phyloP scores from a whole-genome alignment of 2,888 invertebrate species.

The Mechanitis messenoides region DNA sequence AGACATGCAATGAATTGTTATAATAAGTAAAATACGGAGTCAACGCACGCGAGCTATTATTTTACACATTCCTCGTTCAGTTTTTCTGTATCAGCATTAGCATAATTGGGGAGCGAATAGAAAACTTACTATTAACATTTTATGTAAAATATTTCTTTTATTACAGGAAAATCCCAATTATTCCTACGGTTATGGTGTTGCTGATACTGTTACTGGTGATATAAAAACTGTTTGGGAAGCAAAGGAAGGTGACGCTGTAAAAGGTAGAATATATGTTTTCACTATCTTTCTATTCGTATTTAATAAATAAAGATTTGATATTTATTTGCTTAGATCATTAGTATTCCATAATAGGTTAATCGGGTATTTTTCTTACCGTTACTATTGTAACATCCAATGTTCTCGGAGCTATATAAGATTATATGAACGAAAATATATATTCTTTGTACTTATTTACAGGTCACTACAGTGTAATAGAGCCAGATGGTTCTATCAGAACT shows the following conservation, averaged over 20 bases:
- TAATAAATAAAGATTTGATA: too few relatives aligned
- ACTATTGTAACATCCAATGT: background rate
- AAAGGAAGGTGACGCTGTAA: slow-evolving; percentile 77
- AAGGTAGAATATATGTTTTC: slow-evolving; percentile 48
- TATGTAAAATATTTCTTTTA: slow-evolving; percentile 22
- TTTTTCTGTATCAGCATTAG: slow-evolving; percentile 39
- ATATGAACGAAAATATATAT: background rate
- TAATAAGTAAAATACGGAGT: slow-evolving; percentile 61
- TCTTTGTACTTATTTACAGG: slow-evolving; percentile 46
- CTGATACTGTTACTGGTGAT: slow-evolving; percentile 77
- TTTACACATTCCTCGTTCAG: slow-evolving; percentile 49
- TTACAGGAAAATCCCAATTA: slow-evolving; percentile 75
- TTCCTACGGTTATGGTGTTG: slow-evolving; percentile 79
- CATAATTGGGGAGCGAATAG: slow-evolving; percentile 45
- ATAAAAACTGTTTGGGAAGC: slow-evolving; percentile 79
- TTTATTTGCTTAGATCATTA: background rate
- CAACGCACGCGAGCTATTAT: slow-evolving; percentile 60
- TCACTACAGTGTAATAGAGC: slow-evolving; percentile 81
- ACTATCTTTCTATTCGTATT: too few relatives aligned
- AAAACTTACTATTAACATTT: slow-evolving; percentile 35
- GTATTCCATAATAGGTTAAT: background rate
- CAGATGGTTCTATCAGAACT: slow-evolving; percentile 79
- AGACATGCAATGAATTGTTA: slow-evolving; percentile 61
- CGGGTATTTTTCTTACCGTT: background rate
- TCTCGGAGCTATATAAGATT: background rate